Conservation (phyloP, 2,113 vertebrate species). For the Jacana jacana region DNA sequence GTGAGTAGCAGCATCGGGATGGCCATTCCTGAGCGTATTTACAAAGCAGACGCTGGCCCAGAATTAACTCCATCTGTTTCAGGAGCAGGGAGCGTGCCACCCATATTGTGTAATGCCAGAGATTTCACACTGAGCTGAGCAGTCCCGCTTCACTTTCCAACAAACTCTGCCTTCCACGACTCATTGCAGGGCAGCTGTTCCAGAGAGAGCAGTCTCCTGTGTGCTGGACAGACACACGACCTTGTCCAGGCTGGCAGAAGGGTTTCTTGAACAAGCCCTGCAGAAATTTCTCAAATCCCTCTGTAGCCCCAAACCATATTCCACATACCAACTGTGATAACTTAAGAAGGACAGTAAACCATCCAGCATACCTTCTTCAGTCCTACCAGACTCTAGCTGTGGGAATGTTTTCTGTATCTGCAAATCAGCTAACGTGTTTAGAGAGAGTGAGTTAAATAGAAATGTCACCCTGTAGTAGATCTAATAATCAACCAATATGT, state of each 20-base stretch:
- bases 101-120: not conserved
- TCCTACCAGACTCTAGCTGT: not conserved
- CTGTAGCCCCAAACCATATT: not conserved
- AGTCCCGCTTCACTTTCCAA: slow-evolving; percentile 36
- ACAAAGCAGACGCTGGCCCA: slow-evolving; percentile 47
- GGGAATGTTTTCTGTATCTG: not conserved
- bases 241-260: not conserved
- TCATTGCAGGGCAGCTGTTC: slow-evolving; percentile 8
- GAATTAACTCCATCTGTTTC: slow-evolving; percentile 46
- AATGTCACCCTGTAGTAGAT: not conserved
- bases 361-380: not conserved
- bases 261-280: not conserved
- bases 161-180: not conserved
- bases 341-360: not conserved
- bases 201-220: not conserved
- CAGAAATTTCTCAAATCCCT: slow-evolving; percentile 1
- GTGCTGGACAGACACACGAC: not conserved
- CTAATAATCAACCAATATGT: not conserved
- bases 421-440: not conserved
- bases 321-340: not conserved
- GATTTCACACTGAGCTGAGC: slow-evolving; percentile 55
- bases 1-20: not conserved
- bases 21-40: slow-evolving; percentile 6
- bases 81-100: not conserved
- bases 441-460: not conserved